Base-by-base conservation (phyloP, 2,113 vertebrate species). In the Gracilinanus agilis region DNA sequence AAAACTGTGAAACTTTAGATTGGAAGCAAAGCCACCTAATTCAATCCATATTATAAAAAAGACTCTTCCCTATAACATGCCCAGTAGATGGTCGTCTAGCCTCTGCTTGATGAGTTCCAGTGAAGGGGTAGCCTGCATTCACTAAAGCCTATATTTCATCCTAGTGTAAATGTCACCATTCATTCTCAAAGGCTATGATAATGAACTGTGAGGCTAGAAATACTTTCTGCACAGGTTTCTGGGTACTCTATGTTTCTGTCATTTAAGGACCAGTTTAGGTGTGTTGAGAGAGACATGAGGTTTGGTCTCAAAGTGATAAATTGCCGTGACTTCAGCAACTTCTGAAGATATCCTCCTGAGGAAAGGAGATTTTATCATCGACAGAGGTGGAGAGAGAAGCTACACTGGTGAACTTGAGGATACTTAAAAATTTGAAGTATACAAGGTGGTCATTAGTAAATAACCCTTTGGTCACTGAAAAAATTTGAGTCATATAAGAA, bases 401-500 rank as follows among this genome's bases (percentile, higher is more conserved):
- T 19, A 83, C 7, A 40, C 61, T 75, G 13, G n/a, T 75, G 34
- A 75, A 75, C n/a, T n/a, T 16, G 61, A 75, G 61, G 7, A 83
- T 83, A 40, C n/a, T 83, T 83, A 83, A 75, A 75, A 75, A 21
- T n/a, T 75, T 8, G 34, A 75, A 34, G 27, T 34, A 67, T 67
- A 16, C 29, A 13, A 16, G 61, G 61, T 67, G 12, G 27, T n/a
- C 0, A 75, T 75, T 75, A 19, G 13, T n/a, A 75, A 75, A 21
- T n/a, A n/a, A n/a, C 6, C 29, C 13, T 75, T 75, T 21, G 19
- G 4, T 75, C 16, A 21, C 19, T 19, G 1, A 75, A 61, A n/a
- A 94, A 49, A 94, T 53, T 92, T 93, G n/a, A 53, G 21, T 94
- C 89, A 53, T 29, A 19, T 89, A 16, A 92, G 6, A 75, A 55